These are phyloP conservation scores for Agrotis segetum DNA, from an alignment of 2,888 invertebrate genomes.

Conservation along the genomic window DNA sequence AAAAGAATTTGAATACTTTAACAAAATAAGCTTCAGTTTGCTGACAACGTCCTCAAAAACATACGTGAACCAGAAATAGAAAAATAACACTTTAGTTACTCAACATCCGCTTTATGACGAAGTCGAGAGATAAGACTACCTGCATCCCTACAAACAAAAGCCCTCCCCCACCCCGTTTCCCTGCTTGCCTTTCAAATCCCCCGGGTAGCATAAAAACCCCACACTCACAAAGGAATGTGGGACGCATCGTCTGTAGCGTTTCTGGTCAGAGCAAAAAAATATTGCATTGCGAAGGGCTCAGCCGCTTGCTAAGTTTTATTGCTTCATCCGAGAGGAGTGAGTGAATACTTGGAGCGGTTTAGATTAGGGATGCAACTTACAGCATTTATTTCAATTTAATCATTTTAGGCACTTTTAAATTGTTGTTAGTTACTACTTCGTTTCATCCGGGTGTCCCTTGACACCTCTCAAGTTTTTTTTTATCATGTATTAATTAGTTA, in stretches of 20 bases:
- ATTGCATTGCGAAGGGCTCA: background rate
- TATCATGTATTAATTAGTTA: background rate
- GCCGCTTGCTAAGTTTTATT: background rate
- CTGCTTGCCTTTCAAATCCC: slow-evolving; percentile 9
- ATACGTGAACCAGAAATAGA: too few species aligned
- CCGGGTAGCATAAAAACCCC: background rate
- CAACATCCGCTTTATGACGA: background rate
- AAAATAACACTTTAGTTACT: background rate
- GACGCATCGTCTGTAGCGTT: background rate
- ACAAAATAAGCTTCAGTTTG: too few species aligned
- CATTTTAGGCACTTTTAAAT: too few species aligned
- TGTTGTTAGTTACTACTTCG: too few species aligned
- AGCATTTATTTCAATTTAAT: too few species aligned
- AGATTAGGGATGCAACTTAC: background rate
- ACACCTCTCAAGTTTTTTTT: too few species aligned
- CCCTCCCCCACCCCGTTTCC: too few species aligned
- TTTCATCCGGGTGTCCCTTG: too few species aligned
- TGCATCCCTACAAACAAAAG: slow-evolving; percentile 17
- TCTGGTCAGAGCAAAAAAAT: slow-evolving; percentile 1
- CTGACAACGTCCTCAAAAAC: too few species aligned
- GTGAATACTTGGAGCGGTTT: background rate
- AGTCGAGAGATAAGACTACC: background rate
- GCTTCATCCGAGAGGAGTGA: background rate
- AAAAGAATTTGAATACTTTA: too few species aligned
- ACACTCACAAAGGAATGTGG: slow-evolving; percentile 12